Conservation (phyloP, 2,797 vertebrate species). For the Numenius phaeopus region DNA sequence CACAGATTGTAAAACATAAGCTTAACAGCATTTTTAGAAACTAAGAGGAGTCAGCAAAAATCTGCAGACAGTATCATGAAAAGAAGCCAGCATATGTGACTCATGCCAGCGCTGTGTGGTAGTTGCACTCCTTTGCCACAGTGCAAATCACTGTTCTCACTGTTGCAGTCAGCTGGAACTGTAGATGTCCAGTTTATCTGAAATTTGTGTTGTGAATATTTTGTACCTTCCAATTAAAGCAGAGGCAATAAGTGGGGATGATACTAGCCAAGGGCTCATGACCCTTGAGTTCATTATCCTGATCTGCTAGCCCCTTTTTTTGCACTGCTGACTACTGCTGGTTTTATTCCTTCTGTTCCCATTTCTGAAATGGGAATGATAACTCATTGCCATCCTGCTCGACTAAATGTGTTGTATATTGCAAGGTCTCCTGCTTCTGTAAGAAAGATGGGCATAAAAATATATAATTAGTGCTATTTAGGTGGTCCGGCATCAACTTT, state of each 20-base stretch:
- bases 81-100: constrained; percentile 41
- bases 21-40: constrained; percentile 61
- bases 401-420: background rate
- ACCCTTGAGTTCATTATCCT: background rate
- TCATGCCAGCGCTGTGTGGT: background rate
- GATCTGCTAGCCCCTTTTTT: background rate
- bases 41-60: constrained; percentile 67
- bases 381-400: background rate
- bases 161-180: background rate
- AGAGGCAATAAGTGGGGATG: too few relatives aligned
- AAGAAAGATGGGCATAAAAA: background rate
- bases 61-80: constrained; percentile 2
- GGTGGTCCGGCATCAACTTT: background rate
- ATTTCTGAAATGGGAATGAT: background rate
- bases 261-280: background rate
- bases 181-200: background rate
- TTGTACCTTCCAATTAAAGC: background rate
- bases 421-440: background rate
- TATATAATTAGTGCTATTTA: background rate
- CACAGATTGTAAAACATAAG: constrained; percentile 65
- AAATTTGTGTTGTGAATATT: background rate
- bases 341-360: background rate
- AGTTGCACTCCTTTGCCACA: background rate
- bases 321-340: background rate
- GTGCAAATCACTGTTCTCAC: background rate